A percentile compares a stretch with the other conserved stretches of the same genome.
These are phyloP conservation scores for Saimiri boliviensis DNA, from an alignment of 2,113 vertebrate genomes.

Conservation along the genomic window DNA sequence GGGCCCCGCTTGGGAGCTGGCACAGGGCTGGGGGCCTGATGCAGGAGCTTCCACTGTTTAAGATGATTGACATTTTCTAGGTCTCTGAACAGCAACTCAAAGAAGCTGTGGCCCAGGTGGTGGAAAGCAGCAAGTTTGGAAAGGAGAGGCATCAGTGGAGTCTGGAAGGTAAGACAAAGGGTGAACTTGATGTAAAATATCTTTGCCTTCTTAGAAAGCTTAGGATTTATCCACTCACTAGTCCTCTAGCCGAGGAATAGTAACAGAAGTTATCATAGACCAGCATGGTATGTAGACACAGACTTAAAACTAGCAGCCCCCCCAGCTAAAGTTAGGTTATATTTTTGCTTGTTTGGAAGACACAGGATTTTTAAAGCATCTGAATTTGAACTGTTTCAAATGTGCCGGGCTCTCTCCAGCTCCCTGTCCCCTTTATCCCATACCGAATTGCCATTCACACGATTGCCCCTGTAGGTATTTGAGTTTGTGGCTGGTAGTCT, in stretches of 20 bases:
- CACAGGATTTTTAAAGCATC: background rate
- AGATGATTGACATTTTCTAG: constrained; percentile 77
- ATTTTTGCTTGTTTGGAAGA: background rate
- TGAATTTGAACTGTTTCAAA: background rate
- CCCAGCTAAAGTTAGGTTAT: background rate
- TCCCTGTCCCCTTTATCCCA: background rate
- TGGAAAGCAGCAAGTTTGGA: constrained; percentile 87
- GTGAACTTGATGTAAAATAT: background rate
- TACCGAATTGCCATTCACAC: background rate
- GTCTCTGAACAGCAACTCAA: constrained; percentile 94
- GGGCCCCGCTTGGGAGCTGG: too few relatives aligned
- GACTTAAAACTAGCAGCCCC: background rate
- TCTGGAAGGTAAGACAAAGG: constrained; percentile 86
- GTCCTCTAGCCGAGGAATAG: too few relatives aligned
- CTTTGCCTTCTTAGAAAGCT: background rate
- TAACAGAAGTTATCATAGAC: accelerated
- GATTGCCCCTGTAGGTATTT: accelerated
- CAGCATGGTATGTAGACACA: accelerated
- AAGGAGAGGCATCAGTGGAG: constrained; percentile 90
- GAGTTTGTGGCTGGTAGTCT: background rate
- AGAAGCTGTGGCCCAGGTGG: constrained; percentile 90
- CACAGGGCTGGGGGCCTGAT: background rate
- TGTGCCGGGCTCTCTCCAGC: background rate
- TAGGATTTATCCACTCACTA: too few relatives aligned
- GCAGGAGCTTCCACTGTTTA: background rate